Evolutionary conservation across 1,140 invertebrate genomes (phyloP), one percentile per base, ranked within the genome.

Genomic region (Sycobia sp.): DNA sequence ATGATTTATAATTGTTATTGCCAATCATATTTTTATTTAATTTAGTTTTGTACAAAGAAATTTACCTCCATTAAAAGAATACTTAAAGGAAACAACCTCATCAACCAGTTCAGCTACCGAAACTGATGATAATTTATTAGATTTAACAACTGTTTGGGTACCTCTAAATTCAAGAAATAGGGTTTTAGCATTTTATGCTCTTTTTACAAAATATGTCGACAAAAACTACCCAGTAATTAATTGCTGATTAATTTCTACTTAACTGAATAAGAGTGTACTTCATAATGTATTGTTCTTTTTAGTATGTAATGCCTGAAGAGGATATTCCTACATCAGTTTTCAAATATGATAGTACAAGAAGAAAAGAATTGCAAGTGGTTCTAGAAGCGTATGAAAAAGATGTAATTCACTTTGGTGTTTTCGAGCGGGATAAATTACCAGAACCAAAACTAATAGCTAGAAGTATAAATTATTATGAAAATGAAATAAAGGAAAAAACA

Each of bases 341-440:
- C 41, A 82, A 82, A 71, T 82, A 77, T 25, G 78, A 81, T 51
- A 76, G 72, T 47, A 78, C 76, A 0, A 73, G 70, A 20, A 78
- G 72, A 59, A 78, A 74, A 43, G 78, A 82, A 25, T 65, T 82
- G 5, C 75, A 76, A 70, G 67, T 77, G 34, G 72, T 77, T 10
- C 25, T 81, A 1, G 71, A 79, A 47, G 76, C 72, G 65, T 78
- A 80, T 18, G 65, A 67, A 1, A 74, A 68, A 14, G 79, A 81
- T 60, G 66, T 82, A 9, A 49, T 78, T 2, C 68, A 80, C 62
- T 80, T 81, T 54, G 80, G 76, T 20, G 71, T 82, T 58, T 82
- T 81, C 39, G 78, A 82, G 57, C 65, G 71, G 16, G 79, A 82
- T 62, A 79, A 76, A 67, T 73, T 76, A 27, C 72, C 75, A 5